Evolutionary conservation across 2,888 invertebrate species (phyloP).

Genomic region (Apamea epomidion): DNA sequence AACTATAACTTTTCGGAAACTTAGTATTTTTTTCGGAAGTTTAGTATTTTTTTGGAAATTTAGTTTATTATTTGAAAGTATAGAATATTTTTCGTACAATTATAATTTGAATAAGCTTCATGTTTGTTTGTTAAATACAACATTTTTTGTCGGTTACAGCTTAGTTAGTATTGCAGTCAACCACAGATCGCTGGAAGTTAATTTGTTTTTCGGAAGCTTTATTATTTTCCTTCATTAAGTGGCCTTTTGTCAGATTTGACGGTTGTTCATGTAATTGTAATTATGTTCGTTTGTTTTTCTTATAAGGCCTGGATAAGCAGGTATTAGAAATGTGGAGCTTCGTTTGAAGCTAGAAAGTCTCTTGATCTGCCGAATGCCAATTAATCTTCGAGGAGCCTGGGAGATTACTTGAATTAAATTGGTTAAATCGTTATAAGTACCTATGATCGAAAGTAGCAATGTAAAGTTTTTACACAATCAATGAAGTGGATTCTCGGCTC

Average conservation of each 20-base stretch:
- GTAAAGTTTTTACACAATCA: not conserved
- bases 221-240: too few relatives aligned
- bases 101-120: too few relatives aligned
- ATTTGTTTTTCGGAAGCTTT: too few relatives aligned
- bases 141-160: too few relatives aligned
- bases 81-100: too few relatives aligned
- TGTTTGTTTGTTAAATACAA: too few relatives aligned
- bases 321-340: not conserved
- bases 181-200: too few relatives aligned
- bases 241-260: not conserved
- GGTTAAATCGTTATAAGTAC: not conserved
- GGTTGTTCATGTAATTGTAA: slow-evolving; percentile 15
- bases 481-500: not conserved
- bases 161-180: too few relatives aligned
- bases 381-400: not conserved
- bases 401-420: not conserved
- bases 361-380: not conserved
- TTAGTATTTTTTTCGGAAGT: too few relatives aligned
- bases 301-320: not conserved
- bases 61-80: too few relatives aligned
- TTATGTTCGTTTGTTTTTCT: not conserved
- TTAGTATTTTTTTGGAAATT: too few relatives aligned
- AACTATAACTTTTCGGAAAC: too few relatives aligned
- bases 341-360: not conserved
- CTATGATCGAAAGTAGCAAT: not conserved